Evolutionary conservation across 30 jellyfish, hydroid and myxozoan species (phyloP), one percentile per base, ranked within the genome.

Genomic region (Chrysaora quinquecirrha): DNA sequence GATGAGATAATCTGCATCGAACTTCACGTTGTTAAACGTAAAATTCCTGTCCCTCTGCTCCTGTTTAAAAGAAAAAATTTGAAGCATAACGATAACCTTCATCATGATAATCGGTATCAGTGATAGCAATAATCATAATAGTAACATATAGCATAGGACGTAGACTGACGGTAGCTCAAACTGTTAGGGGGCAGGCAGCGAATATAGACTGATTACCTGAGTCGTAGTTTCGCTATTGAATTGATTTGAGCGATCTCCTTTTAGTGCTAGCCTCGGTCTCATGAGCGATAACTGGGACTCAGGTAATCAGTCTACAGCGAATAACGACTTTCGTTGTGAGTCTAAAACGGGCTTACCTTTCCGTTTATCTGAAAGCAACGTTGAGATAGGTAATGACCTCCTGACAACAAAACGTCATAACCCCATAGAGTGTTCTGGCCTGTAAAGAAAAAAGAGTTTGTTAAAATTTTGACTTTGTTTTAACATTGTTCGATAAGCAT

Each of bases 391-490:
- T 30, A 12, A 19, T 62, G 74, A 20, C 30, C 29, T 1, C 34
- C 74, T 19, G 30, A 33, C 34, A 62, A 33, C 74, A 19, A 25
- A 62, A 62, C 74, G 2, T 62, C 74, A 62, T 62, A 62, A 1
- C 74, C 74, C 74, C 74, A 62, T 34, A 62, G 25, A 30, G 74
- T 62, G 48, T 62, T 62, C 25, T 19, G 74, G 16, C 74, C 74
- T 62, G 30, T 0, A 6, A 25, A 62, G 16, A 62, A 62, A 62
- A 19, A 1, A 0, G 29, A n/a, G 1, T 4, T 22, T 62, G 74
- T 22, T 30, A 9, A 34, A 62, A 9, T 12, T 60, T 23, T 30
- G 6, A 3, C 54, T 14, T 38, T n/a, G n/a, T n/a, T n/a, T n/a
- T n/a, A n/a, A n/a, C n/a, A n/a, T n/a, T n/a, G n/a, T n/a, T n/a